Evolutionary conservation across 2,113 vertebrate genomes (phyloP), one percentile per base, ranked within the genome.

Genomic region (Picathartes gymnocephalus): DNA sequence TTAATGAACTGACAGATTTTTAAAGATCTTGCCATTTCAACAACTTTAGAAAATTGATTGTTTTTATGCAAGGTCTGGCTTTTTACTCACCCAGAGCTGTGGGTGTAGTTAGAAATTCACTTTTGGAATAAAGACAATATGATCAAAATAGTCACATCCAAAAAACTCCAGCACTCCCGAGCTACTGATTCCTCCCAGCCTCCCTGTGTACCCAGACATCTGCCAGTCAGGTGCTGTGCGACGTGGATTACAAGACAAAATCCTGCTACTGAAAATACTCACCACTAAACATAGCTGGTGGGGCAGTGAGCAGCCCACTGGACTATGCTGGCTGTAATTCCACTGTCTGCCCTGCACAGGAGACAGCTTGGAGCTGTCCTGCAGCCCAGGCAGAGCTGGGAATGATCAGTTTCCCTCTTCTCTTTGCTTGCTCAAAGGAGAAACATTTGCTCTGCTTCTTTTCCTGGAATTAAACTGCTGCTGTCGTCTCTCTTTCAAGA

Each of bases 161-260:
- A 91, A 96, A 65, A 86, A 22, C 66, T 81, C 48, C 57, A 44
- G 71, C 3, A 1, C 35, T 92, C 88, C 68, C 85, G 71, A 92
- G 80, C 66, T 77, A 37, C 62, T 5, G 3, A n/a, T 71, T 79
- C 84, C 73, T 74, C 53, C 66, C 39, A 85, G 70, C 31, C 56
- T 81, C 9, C 0, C 65, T 78, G 47, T 40, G 30, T 21, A 85
- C 13, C 27, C 93, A 95, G 88, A 87, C 87, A 95, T 93, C 92
- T 94, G 88, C 88, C 87, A 85, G 95, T 87, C 90, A 93, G 83
- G 95, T 92, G 89, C 86, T 77, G 73, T 79, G 60, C 92, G 93
- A 90, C 15, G 5, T 21, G 81, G 84, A 71, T 76, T 81, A 92
- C 78, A 89, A 61, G 40, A 45, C 78, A 65, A 76, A 95, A 71